These are phyloP conservation scores for Mirounga angustirostris DNA, from an alignment of 2,113 vertebrate species.

Conservation along the genomic window DNA sequence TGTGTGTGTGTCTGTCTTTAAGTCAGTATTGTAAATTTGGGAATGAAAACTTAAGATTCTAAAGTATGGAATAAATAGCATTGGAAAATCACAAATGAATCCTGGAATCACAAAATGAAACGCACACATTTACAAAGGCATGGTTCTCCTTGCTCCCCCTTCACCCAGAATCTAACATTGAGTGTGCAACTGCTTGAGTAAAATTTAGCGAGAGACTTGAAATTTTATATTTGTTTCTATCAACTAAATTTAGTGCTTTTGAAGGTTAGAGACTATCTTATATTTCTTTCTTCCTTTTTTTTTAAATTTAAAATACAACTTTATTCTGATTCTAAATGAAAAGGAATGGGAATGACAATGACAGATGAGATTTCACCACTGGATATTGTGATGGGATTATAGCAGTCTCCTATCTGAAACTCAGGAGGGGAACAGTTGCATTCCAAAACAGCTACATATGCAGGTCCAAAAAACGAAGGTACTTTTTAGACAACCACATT, in stretches of 20 bases:
- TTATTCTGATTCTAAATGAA: background rate
- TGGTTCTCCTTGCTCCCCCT: background rate
- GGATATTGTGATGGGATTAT: background rate
- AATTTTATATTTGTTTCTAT: slow-evolving; percentile 53
- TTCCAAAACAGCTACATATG: background rate
- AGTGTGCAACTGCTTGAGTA: slow-evolving; percentile 13
- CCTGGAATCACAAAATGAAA: slow-evolving; percentile 41
- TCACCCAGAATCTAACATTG: background rate
- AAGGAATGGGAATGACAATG: background rate
- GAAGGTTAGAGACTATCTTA: background rate
- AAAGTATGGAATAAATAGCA: slow-evolving; percentile 17
- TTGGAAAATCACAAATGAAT: slow-evolving; percentile 43
- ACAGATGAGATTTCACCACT: background rate
- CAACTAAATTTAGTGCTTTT: slow-evolving; percentile 41
- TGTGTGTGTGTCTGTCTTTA: background rate
- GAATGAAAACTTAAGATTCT: slow-evolving; percentile 35
- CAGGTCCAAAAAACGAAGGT: background rate
- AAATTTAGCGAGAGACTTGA: slow-evolving; percentile 57
- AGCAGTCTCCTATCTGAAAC: background rate
- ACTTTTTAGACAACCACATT: background rate
- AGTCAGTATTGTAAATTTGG: slow-evolving; percentile 50
- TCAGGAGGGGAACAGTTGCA: background rate
- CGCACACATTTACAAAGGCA: background rate
- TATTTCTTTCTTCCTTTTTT: background rate
- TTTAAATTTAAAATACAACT: background rate